Percentiles rank a stretch among this genome's conserved stretches.
Evolutionary conservation across 2,113 vertebrate species (phyloP).

Genomic region (Lipophrys pholis): DNA sequence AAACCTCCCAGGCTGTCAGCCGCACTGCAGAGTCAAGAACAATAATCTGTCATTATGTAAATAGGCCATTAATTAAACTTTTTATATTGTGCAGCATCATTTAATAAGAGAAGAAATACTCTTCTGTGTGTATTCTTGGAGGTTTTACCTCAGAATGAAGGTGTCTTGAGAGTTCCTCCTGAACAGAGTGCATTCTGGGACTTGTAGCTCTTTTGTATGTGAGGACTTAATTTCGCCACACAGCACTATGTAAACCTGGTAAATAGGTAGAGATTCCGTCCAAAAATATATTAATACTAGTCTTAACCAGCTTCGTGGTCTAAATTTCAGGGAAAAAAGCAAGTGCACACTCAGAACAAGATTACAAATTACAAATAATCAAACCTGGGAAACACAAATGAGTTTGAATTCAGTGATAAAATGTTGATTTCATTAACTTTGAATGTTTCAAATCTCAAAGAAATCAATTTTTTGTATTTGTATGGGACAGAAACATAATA

Average conservation of each 20-base stretch:
- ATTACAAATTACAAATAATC: neutral
- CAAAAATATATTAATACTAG: neutral
- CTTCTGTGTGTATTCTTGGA: neutral
- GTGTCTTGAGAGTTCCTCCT: slow-evolving; percentile 84
- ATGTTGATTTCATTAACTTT: no score
- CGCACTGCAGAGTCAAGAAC: slow-evolving; percentile 66
- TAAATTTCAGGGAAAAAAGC: neutral
- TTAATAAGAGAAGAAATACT: neutral
- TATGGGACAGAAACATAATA: no score
- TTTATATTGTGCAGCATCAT: no score
- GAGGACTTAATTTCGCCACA: slow-evolving; percentile 82
- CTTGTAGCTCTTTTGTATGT: slow-evolving; percentile 84
- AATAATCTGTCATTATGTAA: no score
- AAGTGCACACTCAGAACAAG: neutral
- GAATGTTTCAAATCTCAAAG: no score
- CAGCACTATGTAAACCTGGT: slow-evolving; percentile 85
- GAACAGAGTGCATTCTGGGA: slow-evolving; percentile 81
- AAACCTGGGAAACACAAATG: no score
- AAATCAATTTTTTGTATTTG: no score
- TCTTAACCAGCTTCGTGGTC: no score
- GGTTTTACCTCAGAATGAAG: slow-evolving; percentile 86
- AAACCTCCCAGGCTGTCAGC: slow-evolving; percentile 81
- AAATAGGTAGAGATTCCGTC: neutral
- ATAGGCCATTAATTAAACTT: no score
- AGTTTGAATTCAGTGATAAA: no score